Evolutionary conservation across 2,113 vertebrate genomes (phyloP).

Genomic region (Podiceps cristatus): DNA sequence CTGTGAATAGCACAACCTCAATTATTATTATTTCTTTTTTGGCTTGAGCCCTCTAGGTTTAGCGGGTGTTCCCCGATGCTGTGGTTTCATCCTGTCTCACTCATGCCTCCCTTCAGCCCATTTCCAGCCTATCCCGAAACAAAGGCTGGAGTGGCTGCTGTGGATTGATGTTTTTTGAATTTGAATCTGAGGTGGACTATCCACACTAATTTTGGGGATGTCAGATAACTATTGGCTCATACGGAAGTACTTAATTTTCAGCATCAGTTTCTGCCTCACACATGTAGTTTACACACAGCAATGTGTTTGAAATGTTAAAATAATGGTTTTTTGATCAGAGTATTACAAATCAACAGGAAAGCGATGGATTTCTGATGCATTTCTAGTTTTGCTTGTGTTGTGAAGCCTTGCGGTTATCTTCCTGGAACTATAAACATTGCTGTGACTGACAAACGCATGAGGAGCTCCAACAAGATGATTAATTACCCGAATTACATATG

Average conservation of each 20-base stretch:
- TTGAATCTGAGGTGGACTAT: neutral
- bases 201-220: neutral
- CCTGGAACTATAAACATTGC: neutral
- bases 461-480: neutral
- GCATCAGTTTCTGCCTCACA: neutral
- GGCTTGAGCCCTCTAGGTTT: neutral
- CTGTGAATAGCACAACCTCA: neutral
- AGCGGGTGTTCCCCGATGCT: neutral
- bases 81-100: neutral
- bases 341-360: neutral
- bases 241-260: neutral
- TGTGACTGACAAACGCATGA: neutral
- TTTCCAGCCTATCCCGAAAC: neutral
- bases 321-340: neutral
- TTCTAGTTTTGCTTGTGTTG: neutral
- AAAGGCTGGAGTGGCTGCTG: neutral
- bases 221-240: neutral
- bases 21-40: neutral
- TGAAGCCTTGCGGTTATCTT: too few relatives aligned
- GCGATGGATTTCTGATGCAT: neutral
- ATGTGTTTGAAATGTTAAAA: neutral
- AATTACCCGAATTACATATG: neutral
- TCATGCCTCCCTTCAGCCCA: neutral
- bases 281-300: neutral
- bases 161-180: neutral